phyloP scores from a whole-genome alignment of 2,797 vertebrate species.

The Squalus acanthias region DNA sequence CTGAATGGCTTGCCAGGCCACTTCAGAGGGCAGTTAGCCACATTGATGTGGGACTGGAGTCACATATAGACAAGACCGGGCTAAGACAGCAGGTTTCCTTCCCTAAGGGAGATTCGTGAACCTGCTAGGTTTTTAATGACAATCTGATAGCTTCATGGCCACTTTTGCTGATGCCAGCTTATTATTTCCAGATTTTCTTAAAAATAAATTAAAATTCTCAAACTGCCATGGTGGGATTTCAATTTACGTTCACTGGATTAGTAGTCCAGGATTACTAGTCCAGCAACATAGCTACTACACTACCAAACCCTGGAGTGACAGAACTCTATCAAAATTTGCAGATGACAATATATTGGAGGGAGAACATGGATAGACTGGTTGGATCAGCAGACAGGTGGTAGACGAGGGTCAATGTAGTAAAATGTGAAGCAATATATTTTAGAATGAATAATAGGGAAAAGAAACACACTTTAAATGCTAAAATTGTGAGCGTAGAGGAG shows the following conservation, averaged over 20 bases:
- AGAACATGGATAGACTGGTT: neutral
- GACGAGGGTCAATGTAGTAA: neutral
- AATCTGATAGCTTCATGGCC: neutral
- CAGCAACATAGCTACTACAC: neutral
- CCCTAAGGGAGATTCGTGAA: too few relatives aligned
- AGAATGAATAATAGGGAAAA: neutral
- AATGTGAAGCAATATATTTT: neutral
- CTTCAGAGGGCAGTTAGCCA: neutral
- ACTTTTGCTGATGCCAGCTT: neutral
- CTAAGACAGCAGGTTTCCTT: neutral
- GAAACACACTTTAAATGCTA: neutral
- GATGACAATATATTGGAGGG: neutral
- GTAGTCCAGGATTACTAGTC: neutral
- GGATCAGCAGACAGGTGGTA: neutral
- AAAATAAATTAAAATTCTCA: neutral
- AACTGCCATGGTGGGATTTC: neutral
- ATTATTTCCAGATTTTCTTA: neutral
- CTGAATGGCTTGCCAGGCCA: neutral
- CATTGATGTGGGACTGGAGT: neutral
- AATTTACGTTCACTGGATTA: neutral
- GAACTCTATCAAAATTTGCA: neutral
- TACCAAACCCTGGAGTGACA: neutral
- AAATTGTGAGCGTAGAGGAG: neutral
- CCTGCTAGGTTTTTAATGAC: neutral
- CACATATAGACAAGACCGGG: neutral